These are phyloP conservation scores for Chaetura pelagica DNA, from an alignment of 2,113 vertebrate species.

Conservation along the genomic window DNA sequence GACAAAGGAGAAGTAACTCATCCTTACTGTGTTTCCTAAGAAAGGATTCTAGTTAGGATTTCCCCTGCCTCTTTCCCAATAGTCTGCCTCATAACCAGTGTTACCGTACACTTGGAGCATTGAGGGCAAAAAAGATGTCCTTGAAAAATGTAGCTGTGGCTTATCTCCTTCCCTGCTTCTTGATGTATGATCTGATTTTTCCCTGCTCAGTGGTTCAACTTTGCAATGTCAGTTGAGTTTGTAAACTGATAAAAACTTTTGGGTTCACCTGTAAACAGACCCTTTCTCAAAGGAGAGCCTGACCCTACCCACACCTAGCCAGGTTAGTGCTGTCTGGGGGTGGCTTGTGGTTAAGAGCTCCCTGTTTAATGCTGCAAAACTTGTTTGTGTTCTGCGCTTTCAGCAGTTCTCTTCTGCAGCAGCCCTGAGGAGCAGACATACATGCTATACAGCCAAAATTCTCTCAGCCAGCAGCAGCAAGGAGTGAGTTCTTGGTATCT, in stretches of 20 bases:
- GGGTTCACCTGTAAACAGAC: background rate
- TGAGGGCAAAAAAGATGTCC: background rate
- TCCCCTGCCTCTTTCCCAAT: background rate
- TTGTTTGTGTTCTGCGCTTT: background rate
- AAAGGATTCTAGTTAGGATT: background rate
- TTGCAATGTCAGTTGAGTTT: background rate
- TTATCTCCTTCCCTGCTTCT: background rate
- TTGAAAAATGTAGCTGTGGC: background rate
- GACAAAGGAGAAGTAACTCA: background rate
- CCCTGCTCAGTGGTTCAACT: background rate
- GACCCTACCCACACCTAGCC: background rate
- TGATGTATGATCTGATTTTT: background rate
- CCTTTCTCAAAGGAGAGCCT: background rate
- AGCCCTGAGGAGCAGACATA: background rate
- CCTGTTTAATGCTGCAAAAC: background rate
- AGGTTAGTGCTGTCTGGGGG: background rate
- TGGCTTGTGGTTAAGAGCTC: background rate
- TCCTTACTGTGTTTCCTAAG: background rate
- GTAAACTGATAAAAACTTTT: background rate
- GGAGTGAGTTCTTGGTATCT: background rate
- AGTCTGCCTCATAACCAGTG: background rate
- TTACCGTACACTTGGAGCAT: accelerated
- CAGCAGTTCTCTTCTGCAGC: background rate
- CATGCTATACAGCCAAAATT: background rate
- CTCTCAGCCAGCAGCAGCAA: background rate